phyloP scores from a whole-genome alignment of 2,113 vertebrate species.

The Abramis brama region DNA sequence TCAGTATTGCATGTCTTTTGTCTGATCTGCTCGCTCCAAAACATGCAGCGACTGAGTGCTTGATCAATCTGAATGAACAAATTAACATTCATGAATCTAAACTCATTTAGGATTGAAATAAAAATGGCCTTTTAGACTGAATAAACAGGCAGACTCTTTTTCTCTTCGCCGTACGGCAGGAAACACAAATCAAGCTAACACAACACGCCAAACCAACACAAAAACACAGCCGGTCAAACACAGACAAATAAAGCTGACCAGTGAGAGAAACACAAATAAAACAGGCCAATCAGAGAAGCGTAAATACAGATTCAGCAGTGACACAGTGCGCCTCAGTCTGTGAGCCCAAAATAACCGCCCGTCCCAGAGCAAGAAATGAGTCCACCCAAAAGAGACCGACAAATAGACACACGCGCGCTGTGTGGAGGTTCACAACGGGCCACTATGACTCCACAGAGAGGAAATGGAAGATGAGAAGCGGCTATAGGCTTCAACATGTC shows the following conservation, averaged over 20 bases:
- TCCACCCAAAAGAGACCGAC: constrained; percentile 38
- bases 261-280: constrained; percentile 46
- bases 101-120: neutral
- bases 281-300: constrained; percentile 15
- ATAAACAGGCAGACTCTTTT: neutral
- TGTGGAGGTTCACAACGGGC: constrained; percentile 43
- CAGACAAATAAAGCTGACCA: constrained; percentile 31
- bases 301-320: constrained; percentile 39
- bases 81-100: neutral
- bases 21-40: neutral
- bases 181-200: constrained; percentile 13
- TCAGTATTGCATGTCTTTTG: neutral
- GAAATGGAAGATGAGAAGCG: neutral
- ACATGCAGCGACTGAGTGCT: neutral
- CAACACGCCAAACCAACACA: constrained; percentile 34
- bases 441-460: constrained; percentile 16
- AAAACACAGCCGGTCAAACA: constrained; percentile 27
- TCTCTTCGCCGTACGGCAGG: neutral
- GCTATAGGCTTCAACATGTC: neutral
- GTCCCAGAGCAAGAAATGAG: neutral
- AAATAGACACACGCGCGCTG: neutral
- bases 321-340: constrained; percentile 38
- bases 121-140: neutral
- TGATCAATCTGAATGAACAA: neutral
- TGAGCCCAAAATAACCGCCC: constrained; percentile 33